Base-by-base conservation (phyloP, 2,888 invertebrate species). In the Opisthograptis luteolata region DNA sequence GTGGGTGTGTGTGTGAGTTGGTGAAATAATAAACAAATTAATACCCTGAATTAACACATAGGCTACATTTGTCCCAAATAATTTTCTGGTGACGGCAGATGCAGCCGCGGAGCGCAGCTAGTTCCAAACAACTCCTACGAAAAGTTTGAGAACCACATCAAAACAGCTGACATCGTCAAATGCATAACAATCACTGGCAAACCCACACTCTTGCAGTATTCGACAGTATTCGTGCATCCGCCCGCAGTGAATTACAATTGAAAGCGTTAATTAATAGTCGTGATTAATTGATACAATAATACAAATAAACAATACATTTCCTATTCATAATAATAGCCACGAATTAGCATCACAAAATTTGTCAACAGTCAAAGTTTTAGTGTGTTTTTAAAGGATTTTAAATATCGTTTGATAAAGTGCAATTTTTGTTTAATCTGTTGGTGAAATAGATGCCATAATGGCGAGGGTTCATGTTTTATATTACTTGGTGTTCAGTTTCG, bases 111-210 rank as follows among this genome's bases (percentile, higher is more conserved):
- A n/a, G n/a, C n/a, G n/a, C n/a, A n/a, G n/a, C n/a, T n/a, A n/a
- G n/a, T n/a, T n/a, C n/a, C 6, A 15, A n/a, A 25, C 0, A 31
- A 22, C 0, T n/a, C 8, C 12, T 22, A 8, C 7, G 6, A 47
- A 70, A 62, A 74, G 54, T 72, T 84, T 85, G 80, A 70, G 67
- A 67, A 66, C 39, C 79, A 15, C 59, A 36, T 4, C 25, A 14
- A 32, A 66, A 61, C 62, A 70, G 63, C 71, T 58, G 56, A 66
- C 71, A 75, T 62, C 56, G 63, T 54, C 62, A 70, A 73, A 73
- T 65, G 68, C 78, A 81, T 70, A 84, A 82, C 81, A 84, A 68
- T 62, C 51, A 58, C 63, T 59, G 52, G 59, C 69, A 59, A 56
- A 66, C 45, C 45, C 32, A 43, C 43, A 42, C 46, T 51, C 2